Percentiles rank a stretch among this genome's conserved stretches.
Conservation (phyloP, 2,113 vertebrate species). For the Lophochroa leadbeateri region DNA sequence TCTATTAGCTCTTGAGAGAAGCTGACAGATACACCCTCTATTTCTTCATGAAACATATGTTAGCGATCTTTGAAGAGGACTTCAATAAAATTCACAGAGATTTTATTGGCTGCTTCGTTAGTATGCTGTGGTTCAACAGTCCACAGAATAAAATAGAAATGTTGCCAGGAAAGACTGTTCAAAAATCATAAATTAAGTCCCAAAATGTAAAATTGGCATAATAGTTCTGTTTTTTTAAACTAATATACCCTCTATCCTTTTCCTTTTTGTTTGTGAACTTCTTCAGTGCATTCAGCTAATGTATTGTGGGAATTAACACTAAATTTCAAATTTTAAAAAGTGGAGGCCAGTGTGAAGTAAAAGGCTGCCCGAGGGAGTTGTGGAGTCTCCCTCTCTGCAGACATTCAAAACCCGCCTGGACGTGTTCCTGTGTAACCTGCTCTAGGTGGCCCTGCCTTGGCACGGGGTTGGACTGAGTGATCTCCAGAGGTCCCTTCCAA, state of each 20-base stretch:
- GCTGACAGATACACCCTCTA: background rate
- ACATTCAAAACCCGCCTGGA: background rate
- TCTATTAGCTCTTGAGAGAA: background rate
- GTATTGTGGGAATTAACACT: background rate
- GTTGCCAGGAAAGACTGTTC: background rate
- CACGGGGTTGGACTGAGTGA: background rate
- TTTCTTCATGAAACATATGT: background rate
- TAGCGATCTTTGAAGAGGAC: background rate
- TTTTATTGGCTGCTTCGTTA: background rate
- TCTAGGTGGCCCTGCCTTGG: background rate
- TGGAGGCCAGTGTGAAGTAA: background rate
- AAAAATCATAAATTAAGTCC: conserved; percentile 2
- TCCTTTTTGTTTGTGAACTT: background rate
- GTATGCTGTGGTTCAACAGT: background rate
- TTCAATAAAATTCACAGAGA: background rate
- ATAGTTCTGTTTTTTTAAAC: background rate
- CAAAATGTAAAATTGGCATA: background rate
- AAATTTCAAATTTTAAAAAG: background rate
- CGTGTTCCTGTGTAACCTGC: background rate
- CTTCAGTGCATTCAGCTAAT: background rate
- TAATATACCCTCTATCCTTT: background rate
- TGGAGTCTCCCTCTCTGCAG: background rate
- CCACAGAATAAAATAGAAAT: background rate
- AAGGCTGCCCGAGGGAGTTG: background rate
- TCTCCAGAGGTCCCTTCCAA: background rate